Percentiles rank a stretch among this genome's conserved stretches.
Evolutionary conservation across 2,797 vertebrate genomes (phyloP).

Genomic region (Picus viridis): DNA sequence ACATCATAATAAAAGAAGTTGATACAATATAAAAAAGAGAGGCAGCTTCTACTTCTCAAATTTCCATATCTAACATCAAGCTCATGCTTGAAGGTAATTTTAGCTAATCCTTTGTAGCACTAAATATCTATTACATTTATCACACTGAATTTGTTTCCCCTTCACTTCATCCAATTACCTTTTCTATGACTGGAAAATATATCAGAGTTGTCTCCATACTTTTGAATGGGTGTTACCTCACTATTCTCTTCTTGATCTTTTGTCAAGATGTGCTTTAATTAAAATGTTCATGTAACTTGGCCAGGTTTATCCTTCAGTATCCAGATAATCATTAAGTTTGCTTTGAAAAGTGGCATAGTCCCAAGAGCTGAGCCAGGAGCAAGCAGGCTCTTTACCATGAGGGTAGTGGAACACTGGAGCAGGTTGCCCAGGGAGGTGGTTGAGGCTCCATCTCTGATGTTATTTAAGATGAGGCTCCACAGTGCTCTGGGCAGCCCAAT

Average conservation of each 20-base stretch:
- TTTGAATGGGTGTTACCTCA: slow-evolving; percentile 22
- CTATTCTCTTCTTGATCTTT: slow-evolving; percentile 38
- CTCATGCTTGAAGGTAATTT: slow-evolving; percentile 49
- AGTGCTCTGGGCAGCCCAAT: too few species aligned
- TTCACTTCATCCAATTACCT: slow-evolving; percentile 69
- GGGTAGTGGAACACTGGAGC: too few species aligned
- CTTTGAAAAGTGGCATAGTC: slow-evolving; percentile 5
- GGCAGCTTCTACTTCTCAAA: slow-evolving; percentile 38
- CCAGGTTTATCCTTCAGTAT: slow-evolving; percentile 17
- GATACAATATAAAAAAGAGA: slow-evolving; percentile 32
- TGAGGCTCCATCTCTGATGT: too few species aligned
- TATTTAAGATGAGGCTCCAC: too few species aligned
- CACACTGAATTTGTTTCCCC: slow-evolving; percentile 64
- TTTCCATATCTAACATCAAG: slow-evolving; percentile 49
- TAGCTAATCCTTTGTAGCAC: slow-evolving; percentile 54
- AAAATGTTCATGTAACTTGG: slow-evolving; percentile 25
- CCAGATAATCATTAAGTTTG: slow-evolving; percentile 4
- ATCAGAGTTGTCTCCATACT: slow-evolving; percentile 31
- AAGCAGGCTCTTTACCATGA: too few species aligned
- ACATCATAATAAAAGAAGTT: slow-evolving; percentile 34
- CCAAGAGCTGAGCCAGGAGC: not conserved
- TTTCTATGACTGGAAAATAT: slow-evolving; percentile 49
- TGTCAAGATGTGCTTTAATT: slow-evolving; percentile 46
- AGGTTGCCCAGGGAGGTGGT: too few species aligned
- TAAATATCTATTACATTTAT: slow-evolving; percentile 68